Conservation (phyloP, 2,797 vertebrate species). For the Alfaro cultratus region DNA sequence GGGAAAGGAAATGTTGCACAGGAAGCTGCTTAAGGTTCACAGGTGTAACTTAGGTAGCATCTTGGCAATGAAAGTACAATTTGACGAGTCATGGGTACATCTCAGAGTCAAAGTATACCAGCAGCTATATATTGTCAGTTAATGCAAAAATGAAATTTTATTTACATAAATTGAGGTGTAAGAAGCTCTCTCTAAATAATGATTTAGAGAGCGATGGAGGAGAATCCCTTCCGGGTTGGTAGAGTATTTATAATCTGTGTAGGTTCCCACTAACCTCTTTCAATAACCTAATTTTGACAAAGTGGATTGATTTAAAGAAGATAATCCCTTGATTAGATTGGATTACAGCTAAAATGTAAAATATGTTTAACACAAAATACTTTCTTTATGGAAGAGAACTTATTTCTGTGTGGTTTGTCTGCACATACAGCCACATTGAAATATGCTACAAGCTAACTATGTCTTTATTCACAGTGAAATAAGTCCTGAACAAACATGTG, state of each 20-base stretch:
- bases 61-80: constrained; percentile 33
- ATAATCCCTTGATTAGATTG: neutral
- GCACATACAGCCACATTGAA: neutral
- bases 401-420: neutral
- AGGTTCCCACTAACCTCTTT: neutral
- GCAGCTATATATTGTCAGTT: constrained; percentile 27
- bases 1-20: constrained; percentile 9
- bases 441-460: neutral
- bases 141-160: constrained; percentile 42
- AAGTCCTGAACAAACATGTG: neutral
- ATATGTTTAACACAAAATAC: neutral
- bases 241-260: neutral
- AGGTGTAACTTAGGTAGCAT: neutral
- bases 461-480: neutral
- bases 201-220: constrained; percentile 27
- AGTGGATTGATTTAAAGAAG: neutral
- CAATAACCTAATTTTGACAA: neutral
- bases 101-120: constrained; percentile 45
- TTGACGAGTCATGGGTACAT: constrained; percentile 39
- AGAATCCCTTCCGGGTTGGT: constrained; percentile 26
- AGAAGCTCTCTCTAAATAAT: constrained; percentile 45
- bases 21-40: constrained; percentile 17
- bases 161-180: constrained; percentile 65
- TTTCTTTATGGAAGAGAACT: neutral
- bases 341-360: neutral